Evolutionary conservation across 2,888 invertebrate species (phyloP).

Genomic region (Plemyria rubiginata): DNA sequence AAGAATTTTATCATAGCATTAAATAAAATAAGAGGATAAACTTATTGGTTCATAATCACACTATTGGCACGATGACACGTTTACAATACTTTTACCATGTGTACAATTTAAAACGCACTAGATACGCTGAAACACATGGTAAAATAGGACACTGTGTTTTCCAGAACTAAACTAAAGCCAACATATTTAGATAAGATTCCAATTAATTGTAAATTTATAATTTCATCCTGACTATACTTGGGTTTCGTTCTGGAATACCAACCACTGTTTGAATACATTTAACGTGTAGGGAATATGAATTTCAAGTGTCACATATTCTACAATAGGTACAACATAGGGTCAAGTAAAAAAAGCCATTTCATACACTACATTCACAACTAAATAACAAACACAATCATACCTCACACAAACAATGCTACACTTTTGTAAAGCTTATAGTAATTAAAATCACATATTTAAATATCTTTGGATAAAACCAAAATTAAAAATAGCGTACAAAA

Average conservation of each 20-base stretch:
- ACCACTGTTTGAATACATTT: not conserved
- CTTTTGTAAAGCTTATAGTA: constrained; percentile 81
- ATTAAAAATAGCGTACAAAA: constrained; percentile 80
- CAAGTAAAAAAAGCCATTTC: constrained; percentile 19
- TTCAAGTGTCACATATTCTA: constrained; percentile 5
- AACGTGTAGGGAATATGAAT: not conserved
- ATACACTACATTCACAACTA: constrained; percentile 49
- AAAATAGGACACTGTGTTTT: not conserved
- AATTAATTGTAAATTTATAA: constrained; percentile 2
- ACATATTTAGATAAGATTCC: not conserved
- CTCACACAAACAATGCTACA: constrained; percentile 69
- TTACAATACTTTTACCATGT: not conserved
- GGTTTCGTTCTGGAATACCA: constrained; percentile 7
- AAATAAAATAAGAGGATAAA: not conserved
- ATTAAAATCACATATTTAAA: constrained; percentile 83
- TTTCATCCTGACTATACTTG: not conserved
- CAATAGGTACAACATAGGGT: constrained; percentile 13
- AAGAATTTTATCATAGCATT: not conserved
- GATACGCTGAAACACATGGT: not conserved
- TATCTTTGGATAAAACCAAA: constrained; percentile 84
- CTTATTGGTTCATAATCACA: not conserved
- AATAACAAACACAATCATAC: constrained; percentile 65
- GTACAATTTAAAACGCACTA: not conserved
- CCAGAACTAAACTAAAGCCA: not conserved
- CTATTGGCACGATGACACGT: constrained; percentile 1